Evolutionary conservation across 2,888 invertebrate genomes (phyloP).

Genomic region (Nomada flava): DNA sequence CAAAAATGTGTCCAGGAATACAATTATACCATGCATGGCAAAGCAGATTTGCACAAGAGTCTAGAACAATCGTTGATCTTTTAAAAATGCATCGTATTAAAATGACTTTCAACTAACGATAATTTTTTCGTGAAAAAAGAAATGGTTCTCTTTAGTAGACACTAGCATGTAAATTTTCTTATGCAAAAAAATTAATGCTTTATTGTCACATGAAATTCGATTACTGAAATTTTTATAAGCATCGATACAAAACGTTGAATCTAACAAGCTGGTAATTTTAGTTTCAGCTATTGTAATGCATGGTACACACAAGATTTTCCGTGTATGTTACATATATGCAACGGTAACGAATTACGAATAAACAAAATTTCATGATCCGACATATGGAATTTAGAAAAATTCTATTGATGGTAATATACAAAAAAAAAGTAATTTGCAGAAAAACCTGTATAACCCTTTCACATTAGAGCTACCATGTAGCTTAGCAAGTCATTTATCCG

Average conservation of each 20-base stretch:
- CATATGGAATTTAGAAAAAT: slow-evolving; percentile 7
- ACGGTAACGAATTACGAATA: slow-evolving; percentile 22
- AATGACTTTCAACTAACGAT: slow-evolving; percentile 33
- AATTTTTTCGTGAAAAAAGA: slow-evolving; percentile 40
- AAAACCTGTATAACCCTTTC: slow-evolving; percentile 15
- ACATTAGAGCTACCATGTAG: slow-evolving; percentile 20
- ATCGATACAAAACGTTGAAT: slow-evolving; percentile 43
- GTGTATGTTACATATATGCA: background rate
- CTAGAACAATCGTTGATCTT: slow-evolving; percentile 47
- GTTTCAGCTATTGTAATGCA: slow-evolving; percentile 17
- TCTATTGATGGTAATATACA: slow-evolving; percentile 18
- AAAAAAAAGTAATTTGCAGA: slow-evolving; percentile 23
- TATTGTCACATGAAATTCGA: slow-evolving; percentile 62
- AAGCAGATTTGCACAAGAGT: slow-evolving; percentile 25
- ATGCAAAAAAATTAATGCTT: slow-evolving; percentile 58
- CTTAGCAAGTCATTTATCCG: slow-evolving; percentile 28
- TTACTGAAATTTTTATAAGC: slow-evolving; percentile 55
- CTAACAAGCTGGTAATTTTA: slow-evolving; percentile 31
- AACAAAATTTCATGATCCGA: background rate
- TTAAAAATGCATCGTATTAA: slow-evolving; percentile 41
- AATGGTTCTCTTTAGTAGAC: slow-evolving; percentile 40
- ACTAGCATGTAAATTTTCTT: slow-evolving; percentile 46
- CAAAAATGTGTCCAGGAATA: background rate
- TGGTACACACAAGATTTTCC: slow-evolving; percentile 6
- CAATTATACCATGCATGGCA: background rate